phyloP scores from a whole-genome alignment of 2,797 vertebrate genomes.

The Pangasius larnaudii region DNA sequence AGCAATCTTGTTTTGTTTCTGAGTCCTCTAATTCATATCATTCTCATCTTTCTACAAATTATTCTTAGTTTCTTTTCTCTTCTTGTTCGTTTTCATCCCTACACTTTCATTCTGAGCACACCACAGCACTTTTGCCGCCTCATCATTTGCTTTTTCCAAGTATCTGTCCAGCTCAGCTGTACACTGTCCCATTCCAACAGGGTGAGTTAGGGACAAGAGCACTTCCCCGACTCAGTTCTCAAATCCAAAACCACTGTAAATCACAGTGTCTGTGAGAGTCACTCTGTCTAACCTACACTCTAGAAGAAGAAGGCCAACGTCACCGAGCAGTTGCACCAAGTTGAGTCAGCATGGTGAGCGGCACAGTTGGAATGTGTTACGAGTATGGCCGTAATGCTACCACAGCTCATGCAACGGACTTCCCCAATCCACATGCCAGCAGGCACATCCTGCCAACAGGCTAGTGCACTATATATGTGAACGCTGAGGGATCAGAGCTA shows the following conservation, averaged over 20 bases:
- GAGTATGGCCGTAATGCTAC: slow-evolving; percentile 18
- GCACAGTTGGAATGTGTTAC: slow-evolving; percentile 46
- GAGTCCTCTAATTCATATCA: background rate
- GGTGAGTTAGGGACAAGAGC: slow-evolving; percentile 26
- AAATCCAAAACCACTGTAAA: slow-evolving; percentile 30
- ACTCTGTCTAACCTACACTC: background rate
- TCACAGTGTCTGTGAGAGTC: slow-evolving; percentile 4
- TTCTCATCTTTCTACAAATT: background rate
- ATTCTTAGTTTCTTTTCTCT: background rate
- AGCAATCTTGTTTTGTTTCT: background rate
- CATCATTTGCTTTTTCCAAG: background rate
- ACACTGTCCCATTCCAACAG: slow-evolving; percentile 6
- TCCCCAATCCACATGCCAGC: slow-evolving; percentile 32
- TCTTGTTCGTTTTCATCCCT: background rate
- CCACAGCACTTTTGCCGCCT: background rate
- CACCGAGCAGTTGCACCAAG: slow-evolving; percentile 23
- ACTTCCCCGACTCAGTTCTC: slow-evolving; percentile 24
- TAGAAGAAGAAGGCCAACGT: slow-evolving; percentile 3
- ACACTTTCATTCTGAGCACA: background rate
- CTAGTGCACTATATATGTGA: background rate
- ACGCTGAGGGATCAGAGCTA: background rate
- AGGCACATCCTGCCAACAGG: slow-evolving; percentile 15
- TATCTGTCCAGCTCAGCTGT: slow-evolving; percentile 10
- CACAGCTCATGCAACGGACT: slow-evolving; percentile 23
- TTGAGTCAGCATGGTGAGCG: slow-evolving; percentile 48